These are phyloP conservation scores for Tauraco erythrolophus DNA, from an alignment of 2,113 vertebrate species.

Conservation along the genomic window DNA sequence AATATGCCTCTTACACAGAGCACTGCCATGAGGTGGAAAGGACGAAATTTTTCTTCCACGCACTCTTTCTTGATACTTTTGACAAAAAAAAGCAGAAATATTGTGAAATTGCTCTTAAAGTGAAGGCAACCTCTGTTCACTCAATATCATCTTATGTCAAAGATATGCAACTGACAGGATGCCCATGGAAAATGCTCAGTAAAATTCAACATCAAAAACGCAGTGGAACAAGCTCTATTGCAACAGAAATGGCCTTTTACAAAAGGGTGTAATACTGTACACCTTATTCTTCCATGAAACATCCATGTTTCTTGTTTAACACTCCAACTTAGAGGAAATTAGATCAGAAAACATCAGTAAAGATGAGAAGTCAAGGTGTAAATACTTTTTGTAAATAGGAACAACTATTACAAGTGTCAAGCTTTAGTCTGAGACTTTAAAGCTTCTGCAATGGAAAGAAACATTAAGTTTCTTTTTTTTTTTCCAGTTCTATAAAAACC, in stretches of 20 bases:
- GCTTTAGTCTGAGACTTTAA: slow-evolving; percentile 23
- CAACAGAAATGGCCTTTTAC: neutral
- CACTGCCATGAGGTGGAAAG: neutral
- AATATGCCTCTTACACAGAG: neutral
- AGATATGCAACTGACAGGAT: neutral
- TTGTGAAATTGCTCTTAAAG: neutral
- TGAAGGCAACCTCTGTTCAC: neutral
- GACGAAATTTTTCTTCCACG: neutral
- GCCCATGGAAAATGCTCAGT: neutral
- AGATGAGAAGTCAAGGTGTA: slow-evolving; percentile 34
- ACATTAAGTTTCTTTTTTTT: neutral
- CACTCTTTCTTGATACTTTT: neutral
- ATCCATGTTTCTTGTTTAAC: neutral
- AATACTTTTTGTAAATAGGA: slow-evolving; percentile 18
- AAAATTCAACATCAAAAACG: neutral
- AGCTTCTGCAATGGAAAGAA: neutral
- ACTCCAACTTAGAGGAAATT: neutral
- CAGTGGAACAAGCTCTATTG: neutral
- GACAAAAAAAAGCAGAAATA: neutral
- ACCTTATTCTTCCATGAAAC: neutral
- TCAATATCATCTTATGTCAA: neutral
- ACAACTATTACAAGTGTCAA: slow-evolving; percentile 5
- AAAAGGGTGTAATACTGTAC: neutral
- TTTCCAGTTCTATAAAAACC: slow-evolving; percentile 53
- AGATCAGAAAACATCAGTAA: neutral